phyloP scores from a whole-genome alignment of 1,140 invertebrate genomes.

The Camponotus floridanus region DNA sequence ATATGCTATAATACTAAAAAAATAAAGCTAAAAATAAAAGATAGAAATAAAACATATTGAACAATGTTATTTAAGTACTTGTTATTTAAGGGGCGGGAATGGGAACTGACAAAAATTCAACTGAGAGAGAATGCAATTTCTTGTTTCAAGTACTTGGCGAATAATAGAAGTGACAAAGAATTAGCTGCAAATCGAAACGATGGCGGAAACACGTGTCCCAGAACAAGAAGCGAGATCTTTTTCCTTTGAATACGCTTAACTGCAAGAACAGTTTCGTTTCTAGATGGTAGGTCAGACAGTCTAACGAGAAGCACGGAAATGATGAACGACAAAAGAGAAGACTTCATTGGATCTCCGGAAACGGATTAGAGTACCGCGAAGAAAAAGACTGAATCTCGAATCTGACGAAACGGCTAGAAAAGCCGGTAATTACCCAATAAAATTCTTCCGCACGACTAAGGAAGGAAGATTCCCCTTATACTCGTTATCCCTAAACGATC shows the following conservation, averaged over 20 bases:
- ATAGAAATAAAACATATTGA: background rate
- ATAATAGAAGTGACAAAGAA: constrained; percentile 33
- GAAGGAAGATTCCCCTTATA: constrained; percentile 48
- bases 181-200: constrained; percentile 70
- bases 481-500: constrained; percentile 54
- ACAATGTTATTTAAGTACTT: constrained; percentile 45
- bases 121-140: constrained; percentile 14
- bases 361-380: constrained; percentile 23
- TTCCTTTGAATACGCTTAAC: constrained; percentile 78
- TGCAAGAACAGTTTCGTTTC: constrained; percentile 77
- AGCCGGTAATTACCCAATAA: constrained; percentile 65
- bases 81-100: constrained; percentile 9
- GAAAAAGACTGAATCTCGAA: constrained; percentile 66
- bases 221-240: constrained; percentile 63
- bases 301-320: constrained; percentile 76
- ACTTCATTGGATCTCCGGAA: constrained; percentile 61
- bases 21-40: background rate
- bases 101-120: background rate
- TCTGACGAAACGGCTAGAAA: constrained; percentile 58
- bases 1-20: too few relatives aligned
- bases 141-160: constrained; percentile 40
- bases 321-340: constrained; percentile 78
- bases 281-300: constrained; percentile 57
- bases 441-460: constrained; percentile 56
- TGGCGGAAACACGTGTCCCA: constrained; percentile 71